Evolutionary conservation across 2,888 invertebrate genomes (phyloP).

Genomic region (Rugalucina vietnamica): DNA sequence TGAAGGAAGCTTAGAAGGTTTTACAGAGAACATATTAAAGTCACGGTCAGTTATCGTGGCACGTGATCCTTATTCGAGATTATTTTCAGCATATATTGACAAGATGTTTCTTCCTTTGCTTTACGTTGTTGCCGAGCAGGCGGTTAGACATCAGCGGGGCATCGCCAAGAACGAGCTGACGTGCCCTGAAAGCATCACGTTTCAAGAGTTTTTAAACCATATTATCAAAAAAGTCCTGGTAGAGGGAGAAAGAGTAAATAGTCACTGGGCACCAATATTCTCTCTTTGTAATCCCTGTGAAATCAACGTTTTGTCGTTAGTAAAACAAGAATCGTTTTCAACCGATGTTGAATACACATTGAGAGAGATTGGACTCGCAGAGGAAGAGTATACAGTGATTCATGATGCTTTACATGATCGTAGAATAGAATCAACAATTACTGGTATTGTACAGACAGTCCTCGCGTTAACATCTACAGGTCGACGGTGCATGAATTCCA

Average conservation of each 20-base stretch:
- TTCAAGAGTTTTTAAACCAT: conserved; percentile 31
- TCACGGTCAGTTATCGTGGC: conserved; percentile 29
- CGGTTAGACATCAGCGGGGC: neutral
- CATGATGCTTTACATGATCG: conserved; percentile 14
- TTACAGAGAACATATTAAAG: neutral
- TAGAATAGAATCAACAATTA: conserved; percentile 13
- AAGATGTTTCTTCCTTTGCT: conserved; percentile 8
- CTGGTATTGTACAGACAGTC: conserved; percentile 26
- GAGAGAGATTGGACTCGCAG: conserved; percentile 28
- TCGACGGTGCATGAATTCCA: neutral
- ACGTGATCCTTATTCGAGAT: conserved; percentile 42
- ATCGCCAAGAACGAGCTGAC: neutral
- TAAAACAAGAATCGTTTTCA: conserved; percentile 54
- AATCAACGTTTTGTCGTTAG: conserved; percentile 35
- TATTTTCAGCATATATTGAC: conserved; percentile 42
- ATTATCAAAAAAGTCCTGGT: no score
- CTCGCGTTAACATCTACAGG: neutral
- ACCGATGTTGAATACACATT: conserved; percentile 46
- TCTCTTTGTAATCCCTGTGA: conserved; percentile 48
- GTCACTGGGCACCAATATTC: conserved; percentile 14
- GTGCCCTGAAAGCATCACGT: neutral
- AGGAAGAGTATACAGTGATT: conserved; percentile 11
- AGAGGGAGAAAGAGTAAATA: neutral
- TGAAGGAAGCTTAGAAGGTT: no score
- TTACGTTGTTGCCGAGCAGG: no score